These are phyloP conservation scores for Melanotaenia nigrans DNA, from an alignment of 2,797 vertebrate genomes.

Conservation along the genomic window DNA sequence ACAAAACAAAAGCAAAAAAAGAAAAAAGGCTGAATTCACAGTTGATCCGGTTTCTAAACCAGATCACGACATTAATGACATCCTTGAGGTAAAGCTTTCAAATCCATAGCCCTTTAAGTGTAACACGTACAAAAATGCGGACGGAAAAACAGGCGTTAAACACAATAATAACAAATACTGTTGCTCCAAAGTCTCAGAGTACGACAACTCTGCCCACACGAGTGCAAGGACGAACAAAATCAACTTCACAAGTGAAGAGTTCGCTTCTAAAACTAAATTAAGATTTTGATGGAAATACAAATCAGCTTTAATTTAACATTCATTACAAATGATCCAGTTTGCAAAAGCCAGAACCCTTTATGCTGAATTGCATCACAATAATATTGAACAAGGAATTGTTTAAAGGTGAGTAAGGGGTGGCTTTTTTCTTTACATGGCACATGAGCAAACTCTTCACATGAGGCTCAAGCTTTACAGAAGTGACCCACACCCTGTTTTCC, in stretches of 20 bases:
- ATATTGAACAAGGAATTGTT: neutral
- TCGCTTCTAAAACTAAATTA: constrained; percentile 1
- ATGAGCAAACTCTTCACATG: constrained; percentile 25
- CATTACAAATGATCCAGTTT: neutral
- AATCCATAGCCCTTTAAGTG: constrained; percentile 61
- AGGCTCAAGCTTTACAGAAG: constrained; percentile 12
- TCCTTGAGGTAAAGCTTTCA: constrained; percentile 67
- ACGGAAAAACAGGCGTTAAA: constrained; percentile 58
- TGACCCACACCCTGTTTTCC: constrained; percentile 66
- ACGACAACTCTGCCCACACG: constrained; percentile 23
- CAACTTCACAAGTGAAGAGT: constrained; percentile 11
- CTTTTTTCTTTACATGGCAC: constrained; percentile 18
- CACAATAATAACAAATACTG: constrained; percentile 58
- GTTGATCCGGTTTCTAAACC: constrained; percentile 25
- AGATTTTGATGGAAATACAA: neutral
- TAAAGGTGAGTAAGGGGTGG: neutral
- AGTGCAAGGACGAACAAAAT: constrained; percentile 54
- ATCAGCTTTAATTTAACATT: neutral
- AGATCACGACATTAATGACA: constrained; percentile 45
- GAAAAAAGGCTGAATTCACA: constrained; percentile 42
- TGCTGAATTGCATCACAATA: neutral
- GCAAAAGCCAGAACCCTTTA: neutral
- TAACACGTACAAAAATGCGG: constrained; percentile 44
- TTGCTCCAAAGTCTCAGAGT: constrained; percentile 30
- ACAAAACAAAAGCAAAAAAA: neutral